These are phyloP conservation scores for Rhincodon typus DNA, from an alignment of 2,797 vertebrate genomes.

Conservation along the genomic window DNA sequence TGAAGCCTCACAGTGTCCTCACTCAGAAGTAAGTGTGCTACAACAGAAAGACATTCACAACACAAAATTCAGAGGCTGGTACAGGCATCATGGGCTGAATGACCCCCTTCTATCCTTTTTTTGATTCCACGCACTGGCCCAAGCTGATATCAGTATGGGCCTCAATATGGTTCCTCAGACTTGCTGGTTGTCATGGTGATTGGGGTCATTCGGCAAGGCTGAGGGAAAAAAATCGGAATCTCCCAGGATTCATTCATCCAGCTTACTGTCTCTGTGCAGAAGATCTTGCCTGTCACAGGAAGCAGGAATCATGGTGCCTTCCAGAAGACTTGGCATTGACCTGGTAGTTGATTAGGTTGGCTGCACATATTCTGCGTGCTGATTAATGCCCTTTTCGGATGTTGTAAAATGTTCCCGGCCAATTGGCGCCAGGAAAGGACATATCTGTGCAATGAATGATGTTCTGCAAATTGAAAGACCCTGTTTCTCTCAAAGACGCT, in stretches of 20 bases:
- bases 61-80: background rate
- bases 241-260: background rate
- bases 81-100: background rate
- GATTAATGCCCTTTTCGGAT: background rate
- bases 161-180: background rate
- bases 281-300: background rate
- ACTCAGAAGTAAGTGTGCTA: too few species aligned
- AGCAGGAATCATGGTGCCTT: background rate
- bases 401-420: background rate
- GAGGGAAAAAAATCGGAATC: background rate
- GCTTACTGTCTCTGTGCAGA: background rate
- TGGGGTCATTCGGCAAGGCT: conserved; percentile 11
- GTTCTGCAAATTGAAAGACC: background rate
- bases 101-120: background rate
- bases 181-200: conserved; percentile 12
- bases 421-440: background rate
- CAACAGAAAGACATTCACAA: background rate
- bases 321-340: background rate
- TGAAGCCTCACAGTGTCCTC: background rate
- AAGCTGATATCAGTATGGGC: background rate
- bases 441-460: background rate
- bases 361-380: background rate
- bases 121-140: background rate
- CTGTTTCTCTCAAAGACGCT: background rate
- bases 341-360: background rate